phyloP scores from a whole-genome alignment of 1,140 invertebrate genomes.

The Brachionus manjavacas region DNA sequence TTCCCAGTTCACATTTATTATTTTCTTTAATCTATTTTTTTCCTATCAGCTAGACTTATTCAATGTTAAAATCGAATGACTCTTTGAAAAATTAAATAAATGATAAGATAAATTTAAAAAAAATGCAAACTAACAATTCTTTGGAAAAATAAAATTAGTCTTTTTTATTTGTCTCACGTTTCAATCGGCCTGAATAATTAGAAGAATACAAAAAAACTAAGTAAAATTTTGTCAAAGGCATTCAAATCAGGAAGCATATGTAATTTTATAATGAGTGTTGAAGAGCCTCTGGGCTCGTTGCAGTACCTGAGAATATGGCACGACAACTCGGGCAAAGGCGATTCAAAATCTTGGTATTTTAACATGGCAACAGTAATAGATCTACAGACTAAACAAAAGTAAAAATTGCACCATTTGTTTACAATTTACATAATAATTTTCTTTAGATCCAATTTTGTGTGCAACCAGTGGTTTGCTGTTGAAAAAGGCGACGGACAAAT shows the following conservation, averaged over 20 bases:
- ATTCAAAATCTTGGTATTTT: constrained; percentile 54
- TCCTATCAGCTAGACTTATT: constrained; percentile 44
- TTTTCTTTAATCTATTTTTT: neutral
- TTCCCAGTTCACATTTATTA: no score
- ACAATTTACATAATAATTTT: neutral
- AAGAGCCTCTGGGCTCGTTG: constrained; percentile 51
- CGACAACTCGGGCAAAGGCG: constrained; percentile 54
- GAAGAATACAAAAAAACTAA: neutral
- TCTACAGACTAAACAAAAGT: constrained; percentile 56
- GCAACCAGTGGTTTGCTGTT: constrained; percentile 55
- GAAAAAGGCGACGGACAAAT: constrained; percentile 57
- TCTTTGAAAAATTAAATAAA: neutral
- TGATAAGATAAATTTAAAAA: neutral
- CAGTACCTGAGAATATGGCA: constrained; percentile 57
- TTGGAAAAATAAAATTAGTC: neutral
- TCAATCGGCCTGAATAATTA: neutral
- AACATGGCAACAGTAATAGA: constrained; percentile 55
- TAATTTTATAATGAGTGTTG: constrained; percentile 54
- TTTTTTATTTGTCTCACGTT: constrained; percentile 1
- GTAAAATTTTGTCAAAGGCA: constrained; percentile 45
- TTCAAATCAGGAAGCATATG: constrained; percentile 51
- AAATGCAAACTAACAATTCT: neutral
- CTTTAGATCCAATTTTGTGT: constrained; percentile 52
- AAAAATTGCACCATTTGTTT: neutral
- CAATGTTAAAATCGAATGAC: neutral